These are phyloP conservation scores for Conistra vaccinii DNA, from an alignment of 2,888 invertebrate species.

Conservation along the genomic window DNA sequence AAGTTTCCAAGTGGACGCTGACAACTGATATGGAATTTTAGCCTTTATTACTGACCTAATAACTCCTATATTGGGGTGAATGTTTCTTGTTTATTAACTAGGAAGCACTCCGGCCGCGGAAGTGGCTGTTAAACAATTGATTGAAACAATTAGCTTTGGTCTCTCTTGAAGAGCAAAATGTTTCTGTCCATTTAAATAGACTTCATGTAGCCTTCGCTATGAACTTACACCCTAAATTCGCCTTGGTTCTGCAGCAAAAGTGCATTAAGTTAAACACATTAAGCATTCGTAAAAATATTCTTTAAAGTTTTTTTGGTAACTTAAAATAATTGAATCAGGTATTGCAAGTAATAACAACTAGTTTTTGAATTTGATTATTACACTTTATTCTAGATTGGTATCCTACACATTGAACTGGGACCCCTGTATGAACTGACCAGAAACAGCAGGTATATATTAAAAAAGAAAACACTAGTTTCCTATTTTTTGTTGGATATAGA, in stretches of 20 bases:
- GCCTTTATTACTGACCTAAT: neutral
- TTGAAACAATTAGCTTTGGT: slow-evolving; percentile 55
- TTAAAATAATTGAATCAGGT: neutral
- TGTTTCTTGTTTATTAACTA: slow-evolving; percentile 27
- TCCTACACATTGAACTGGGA: neutral
- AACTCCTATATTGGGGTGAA: slow-evolving; percentile 13
- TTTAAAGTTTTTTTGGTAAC: neutral
- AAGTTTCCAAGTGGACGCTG: neutral
- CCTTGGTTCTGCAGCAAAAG: neutral
- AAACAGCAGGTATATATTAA: neutral
- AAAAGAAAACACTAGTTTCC: neutral
- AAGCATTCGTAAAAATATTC: no score
- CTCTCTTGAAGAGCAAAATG: slow-evolving; percentile 5
- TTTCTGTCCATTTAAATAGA: neutral
- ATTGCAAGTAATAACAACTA: neutral
- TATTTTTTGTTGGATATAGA: neutral
- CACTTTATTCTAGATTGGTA: neutral
- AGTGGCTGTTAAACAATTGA: slow-evolving; percentile 59
- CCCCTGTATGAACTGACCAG: neutral
- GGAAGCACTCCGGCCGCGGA: slow-evolving; percentile 54
- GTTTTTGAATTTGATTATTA: neutral
- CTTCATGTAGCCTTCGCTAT: neutral
- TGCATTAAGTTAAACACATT: neutral
- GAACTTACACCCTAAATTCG: neutral
- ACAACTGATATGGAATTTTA: neutral